Percentiles rank a stretch among this genome's conserved stretches.
These are phyloP conservation scores for Lasioglossum vierecki DNA, from an alignment of 2,888 invertebrate genomes.

Conservation along the genomic window DNA sequence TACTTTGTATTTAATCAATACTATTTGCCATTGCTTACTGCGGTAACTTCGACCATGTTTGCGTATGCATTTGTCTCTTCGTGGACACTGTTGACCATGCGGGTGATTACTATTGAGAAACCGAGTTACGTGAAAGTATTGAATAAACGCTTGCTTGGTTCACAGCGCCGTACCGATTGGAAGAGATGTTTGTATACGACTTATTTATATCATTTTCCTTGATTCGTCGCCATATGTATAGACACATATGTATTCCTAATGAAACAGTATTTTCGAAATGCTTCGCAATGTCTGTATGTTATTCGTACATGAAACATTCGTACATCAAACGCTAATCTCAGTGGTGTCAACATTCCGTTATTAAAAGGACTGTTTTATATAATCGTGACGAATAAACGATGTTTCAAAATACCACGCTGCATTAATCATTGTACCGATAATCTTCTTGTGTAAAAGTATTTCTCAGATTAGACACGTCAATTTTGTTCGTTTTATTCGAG, in stretches of 20 bases:
- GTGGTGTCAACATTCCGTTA: conserved; percentile 28
- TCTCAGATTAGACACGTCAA: conserved; percentile 16
- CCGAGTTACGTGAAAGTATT: background rate
- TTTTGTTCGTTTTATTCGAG: conserved; percentile 26
- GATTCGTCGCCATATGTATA: background rate
- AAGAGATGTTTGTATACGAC: background rate
- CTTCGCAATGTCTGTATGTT: background rate
- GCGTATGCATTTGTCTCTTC: background rate
- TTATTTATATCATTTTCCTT: conserved; percentile 36
- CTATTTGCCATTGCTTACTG: conserved; percentile 10
- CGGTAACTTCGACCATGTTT: background rate
- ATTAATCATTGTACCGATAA: background rate
- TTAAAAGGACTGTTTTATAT: conserved; percentile 32
- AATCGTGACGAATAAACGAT: conserved; percentile 44
- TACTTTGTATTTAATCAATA: conserved; percentile 15
- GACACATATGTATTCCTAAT: conserved; percentile 27
- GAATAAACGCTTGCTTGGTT: background rate
- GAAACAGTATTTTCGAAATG: conserved; percentile 40
- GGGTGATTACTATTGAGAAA: conserved; percentile 15
- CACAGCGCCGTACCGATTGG: background rate
- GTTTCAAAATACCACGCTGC: conserved; percentile 10
- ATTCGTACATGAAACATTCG: background rate
- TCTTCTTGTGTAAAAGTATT: background rate
- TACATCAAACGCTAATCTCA: background rate
- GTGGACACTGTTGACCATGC: background rate